Evolutionary conservation across 1,140 invertebrate species (phyloP), one percentile per base, ranked within the genome.

Genomic region (Cotesia vestalis): DNA sequence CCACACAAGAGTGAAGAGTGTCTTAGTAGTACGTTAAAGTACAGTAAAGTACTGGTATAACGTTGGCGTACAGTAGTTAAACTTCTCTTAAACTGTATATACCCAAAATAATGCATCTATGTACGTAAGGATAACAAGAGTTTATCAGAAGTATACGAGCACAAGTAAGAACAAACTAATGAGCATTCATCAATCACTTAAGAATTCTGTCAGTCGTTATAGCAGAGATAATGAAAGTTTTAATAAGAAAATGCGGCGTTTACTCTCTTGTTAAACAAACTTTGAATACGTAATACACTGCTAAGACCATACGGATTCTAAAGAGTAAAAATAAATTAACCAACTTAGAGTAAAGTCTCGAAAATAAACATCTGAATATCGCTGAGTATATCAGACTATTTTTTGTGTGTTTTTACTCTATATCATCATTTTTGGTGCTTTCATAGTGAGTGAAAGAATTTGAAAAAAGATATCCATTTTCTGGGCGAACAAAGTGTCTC

Each of bases 171-270:
- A 35, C 52, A 35, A 55, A 68, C 66, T 68, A 52, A 68, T 55
- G 66, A 69, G 55, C 67, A 69, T 69, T 69, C 67, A 69, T 69
- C 67, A 69, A 69, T 69, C 67, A 69, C 57, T 20, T 20, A 27
- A 17, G 14, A 20, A 59, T 20, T 59, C 57, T 59, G 20, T 59
- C 8, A 20, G 20, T 46, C 40, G 40, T 46, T 27, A 11, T 59
- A 59, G 57, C 17, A 9, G 17, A 59, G 14, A 27, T 68, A 57
- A 69, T 69, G 53, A 69, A 69, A 38, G 9, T 40, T 38, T 62
- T 6, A 62, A 40, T 57, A 57, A 20, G 53, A 62, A 63, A 63
- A 40, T 36, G 20, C 61, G 14, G 40, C 38, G 38, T 66, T 38
- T 20, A 38, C 17, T 12, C 40, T 46, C 53, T 57, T n/a, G 20